Conservation (phyloP, 1,140 invertebrate species). For the Stenopsyche tienmushanensis region DNA sequence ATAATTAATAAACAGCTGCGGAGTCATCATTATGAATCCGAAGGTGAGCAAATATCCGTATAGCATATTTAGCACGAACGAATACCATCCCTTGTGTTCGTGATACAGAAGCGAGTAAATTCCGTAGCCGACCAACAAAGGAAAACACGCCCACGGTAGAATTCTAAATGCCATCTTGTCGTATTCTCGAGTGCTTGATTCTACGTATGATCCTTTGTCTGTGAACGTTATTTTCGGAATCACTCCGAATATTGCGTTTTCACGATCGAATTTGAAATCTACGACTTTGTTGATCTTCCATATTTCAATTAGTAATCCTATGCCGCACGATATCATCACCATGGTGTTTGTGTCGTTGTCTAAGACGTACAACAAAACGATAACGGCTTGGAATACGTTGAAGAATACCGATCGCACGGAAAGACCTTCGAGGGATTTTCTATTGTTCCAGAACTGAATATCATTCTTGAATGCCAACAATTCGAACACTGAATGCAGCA, state of each 20-base stretch:
- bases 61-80: constrained; percentile 89
- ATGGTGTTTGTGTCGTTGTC: constrained; percentile 99
- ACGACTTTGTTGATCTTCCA: constrained; percentile 99
- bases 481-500: constrained; percentile 97
- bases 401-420: constrained; percentile 99
- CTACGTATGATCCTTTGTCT: constrained; percentile 96
- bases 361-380: constrained; percentile 94
- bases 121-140: constrained; percentile 88
- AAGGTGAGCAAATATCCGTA: constrained; percentile 98
- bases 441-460: constrained; percentile 99
- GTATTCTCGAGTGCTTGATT: constrained; percentile 93
- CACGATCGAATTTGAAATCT: constrained; percentile 79
- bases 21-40: constrained; percentile 99
- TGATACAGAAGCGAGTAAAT: constrained; percentile 96
- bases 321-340: constrained; percentile 86
- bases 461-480: constrained; percentile 99
- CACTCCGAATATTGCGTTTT: constrained; percentile 72
- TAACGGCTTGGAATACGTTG: constrained; percentile 94
- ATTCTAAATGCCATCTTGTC: constrained; percentile 96
- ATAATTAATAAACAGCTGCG: constrained; percentile 98
- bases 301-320: constrained; percentile 95
- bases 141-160: constrained; percentile 93
- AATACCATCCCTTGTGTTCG: constrained; percentile 99
- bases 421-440: constrained; percentile 94
- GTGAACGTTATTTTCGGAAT: constrained; percentile 79